Evolutionary conservation across 2,797 vertebrate genomes (phyloP).

Genomic region (Botia kubotai): DNA sequence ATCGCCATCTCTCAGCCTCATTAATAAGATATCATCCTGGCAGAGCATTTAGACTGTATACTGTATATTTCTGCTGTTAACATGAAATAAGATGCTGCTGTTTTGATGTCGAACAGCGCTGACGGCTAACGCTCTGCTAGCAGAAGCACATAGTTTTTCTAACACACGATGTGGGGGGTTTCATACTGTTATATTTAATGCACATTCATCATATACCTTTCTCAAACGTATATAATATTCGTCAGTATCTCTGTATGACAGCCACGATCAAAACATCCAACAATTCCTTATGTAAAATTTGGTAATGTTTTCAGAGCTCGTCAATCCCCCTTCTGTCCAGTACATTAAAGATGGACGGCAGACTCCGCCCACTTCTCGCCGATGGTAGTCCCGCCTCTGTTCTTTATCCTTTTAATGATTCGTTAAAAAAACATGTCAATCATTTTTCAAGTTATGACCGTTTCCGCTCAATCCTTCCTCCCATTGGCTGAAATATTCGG

Average conservation of each 20-base stretch:
- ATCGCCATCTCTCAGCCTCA: slow-evolving; percentile 6
- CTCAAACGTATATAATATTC: slow-evolving; percentile 77
- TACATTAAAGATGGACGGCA: slow-evolving; percentile 85
- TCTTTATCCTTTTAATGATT: slow-evolving; percentile 23
- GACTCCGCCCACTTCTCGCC: slow-evolving; percentile 72
- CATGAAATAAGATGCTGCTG: slow-evolving; percentile 22
- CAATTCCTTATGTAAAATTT: slow-evolving; percentile 81
- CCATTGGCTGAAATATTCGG: slow-evolving; percentile 63
- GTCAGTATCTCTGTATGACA: slow-evolving; percentile 77
- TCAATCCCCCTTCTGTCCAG: slow-evolving; percentile 74
- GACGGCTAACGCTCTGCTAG: slow-evolving; percentile 50
- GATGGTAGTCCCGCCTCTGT: slow-evolving; percentile 22
- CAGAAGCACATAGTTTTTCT: slow-evolving; percentile 42
- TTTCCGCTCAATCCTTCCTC: slow-evolving; percentile 62
- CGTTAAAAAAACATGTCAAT: slow-evolving; percentile 45
- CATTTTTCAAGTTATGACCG: slow-evolving; percentile 50
- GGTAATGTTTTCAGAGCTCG: slow-evolving; percentile 77
- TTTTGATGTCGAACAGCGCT: slow-evolving; percentile 45
- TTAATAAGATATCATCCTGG: slow-evolving; percentile 3
- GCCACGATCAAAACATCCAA: slow-evolving; percentile 75
- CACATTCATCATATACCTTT: slow-evolving; percentile 76
- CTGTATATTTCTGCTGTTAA: slow-evolving; percentile 21
- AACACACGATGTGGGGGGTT: slow-evolving; percentile 36
- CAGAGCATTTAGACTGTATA: neutral
- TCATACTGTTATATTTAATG: slow-evolving; percentile 57